Percentiles rank a stretch among this genome's conserved stretches.
Evolutionary conservation across 2,888 invertebrate genomes (phyloP).

Genomic region (Pemphredon lugubris): DNA sequence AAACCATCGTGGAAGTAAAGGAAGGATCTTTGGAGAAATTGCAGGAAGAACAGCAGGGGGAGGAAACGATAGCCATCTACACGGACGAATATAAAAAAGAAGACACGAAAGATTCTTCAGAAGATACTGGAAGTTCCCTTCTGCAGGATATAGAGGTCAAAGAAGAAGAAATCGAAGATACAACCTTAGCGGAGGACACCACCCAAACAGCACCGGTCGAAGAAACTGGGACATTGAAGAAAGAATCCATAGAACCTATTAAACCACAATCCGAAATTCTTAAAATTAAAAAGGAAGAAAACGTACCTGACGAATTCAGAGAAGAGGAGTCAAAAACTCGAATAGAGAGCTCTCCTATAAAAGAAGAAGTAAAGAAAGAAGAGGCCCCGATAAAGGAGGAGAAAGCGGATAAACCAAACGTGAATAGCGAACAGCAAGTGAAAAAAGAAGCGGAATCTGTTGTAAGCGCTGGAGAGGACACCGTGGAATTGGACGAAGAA

Average conservation of each 20-base stretch:
- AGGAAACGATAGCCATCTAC: conserved; percentile 51
- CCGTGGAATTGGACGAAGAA: conserved; percentile 80
- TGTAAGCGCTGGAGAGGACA: conserved; percentile 81
- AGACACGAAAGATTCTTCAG: conserved; percentile 60
- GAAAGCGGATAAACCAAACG: conserved; percentile 62
- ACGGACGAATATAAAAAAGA: conserved; percentile 58
- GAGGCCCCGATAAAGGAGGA: conserved; percentile 61
- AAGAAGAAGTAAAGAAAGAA: conserved; percentile 62
- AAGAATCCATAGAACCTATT: conserved; percentile 32
- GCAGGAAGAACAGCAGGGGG: conserved; percentile 55
- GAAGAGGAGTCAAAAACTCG: conserved; percentile 55
- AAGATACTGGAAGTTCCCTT: conserved; percentile 55
- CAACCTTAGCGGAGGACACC: conserved; percentile 30
- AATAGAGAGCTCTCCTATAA: conserved; percentile 54
- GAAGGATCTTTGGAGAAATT: conserved; percentile 44
- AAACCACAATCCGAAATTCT: conserved; percentile 19
- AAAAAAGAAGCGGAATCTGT: conserved; percentile 75
- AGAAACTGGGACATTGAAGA: too few species aligned
- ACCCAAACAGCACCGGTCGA: conserved; percentile 37
- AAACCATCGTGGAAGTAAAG: conserved; percentile 52
- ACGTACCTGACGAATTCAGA: conserved; percentile 46
- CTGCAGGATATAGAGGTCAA: conserved; percentile 56
- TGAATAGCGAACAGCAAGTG: conserved; percentile 64
- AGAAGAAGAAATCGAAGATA: conserved; percentile 59
- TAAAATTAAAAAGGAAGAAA: conserved; percentile 47